Evolutionary conservation across 2,113 vertebrate species (phyloP), one percentile per base, ranked within the genome.

Genomic region (Trematocara unimaculatum): DNA sequence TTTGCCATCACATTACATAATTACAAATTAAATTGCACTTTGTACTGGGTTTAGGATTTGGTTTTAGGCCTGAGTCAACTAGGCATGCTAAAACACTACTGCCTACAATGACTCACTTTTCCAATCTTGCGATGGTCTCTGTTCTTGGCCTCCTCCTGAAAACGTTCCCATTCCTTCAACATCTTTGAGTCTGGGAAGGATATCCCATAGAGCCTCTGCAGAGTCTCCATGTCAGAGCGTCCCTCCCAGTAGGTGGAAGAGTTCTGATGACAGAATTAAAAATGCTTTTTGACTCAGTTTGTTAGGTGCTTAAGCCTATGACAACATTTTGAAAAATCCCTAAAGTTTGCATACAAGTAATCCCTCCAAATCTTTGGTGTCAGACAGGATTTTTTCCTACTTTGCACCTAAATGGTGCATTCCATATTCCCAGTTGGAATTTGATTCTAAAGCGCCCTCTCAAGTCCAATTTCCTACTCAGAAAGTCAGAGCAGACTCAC

Each of bases 231-330:
- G 92, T 99, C 97, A 0, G 98, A 96, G 82, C 97, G 98, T 15
- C 99, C 99, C 94, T 99, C 99, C 99, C 99, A 99, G 93, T 99
- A 99, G 1, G 99, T 99, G 79, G 98, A 98, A 1, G 99, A 99
- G 96, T 99, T 99, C 99, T 99, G 85, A 11, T 56, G 49, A 31
- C 8, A 81, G 49, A 87, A 49, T 49, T 8, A 31, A 4, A 55
- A 11, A 54, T 54, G 12, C 9, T 51, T 51, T 77, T 33, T 31
- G 15, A 77, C 11, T 31, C 23, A 8, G 1, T 31, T 77, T 49
- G 15, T 77, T 31, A 31, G 45, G 45, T n/a, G 70, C 15, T 77
- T 77, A 49, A 31, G 1, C 17, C 17, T 49, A 18, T 49, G 26
- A 31, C 10, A 8, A 31, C 0, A 77, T 77, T 77, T 77, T 49